Conservation (phyloP, 2,888 invertebrate species). For the Chouioia cunea region DNA sequence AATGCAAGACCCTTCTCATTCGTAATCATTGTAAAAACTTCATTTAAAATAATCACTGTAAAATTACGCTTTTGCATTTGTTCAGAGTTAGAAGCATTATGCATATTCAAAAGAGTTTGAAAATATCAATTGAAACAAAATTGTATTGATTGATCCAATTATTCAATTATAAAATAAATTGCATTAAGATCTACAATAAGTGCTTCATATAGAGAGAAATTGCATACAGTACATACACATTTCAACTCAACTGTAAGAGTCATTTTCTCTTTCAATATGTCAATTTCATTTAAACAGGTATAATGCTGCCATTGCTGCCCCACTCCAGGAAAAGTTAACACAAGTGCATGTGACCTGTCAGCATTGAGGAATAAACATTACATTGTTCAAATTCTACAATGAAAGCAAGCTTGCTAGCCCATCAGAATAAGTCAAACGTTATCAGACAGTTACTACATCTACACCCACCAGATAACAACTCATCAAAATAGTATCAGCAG, state of each 20-base stretch:
- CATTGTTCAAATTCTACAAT: slow-evolving; percentile 39
- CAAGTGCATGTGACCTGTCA: slow-evolving; percentile 27
- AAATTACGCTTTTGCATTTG: no score
- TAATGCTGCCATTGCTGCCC: slow-evolving; percentile 35
- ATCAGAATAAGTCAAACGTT: slow-evolving; percentile 20
- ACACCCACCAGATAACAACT: slow-evolving; percentile 27
- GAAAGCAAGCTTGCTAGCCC: slow-evolving; percentile 36
- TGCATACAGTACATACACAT: slow-evolving; percentile 13
- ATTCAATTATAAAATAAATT: slow-evolving; percentile 43
- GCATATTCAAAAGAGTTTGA: not conserved
- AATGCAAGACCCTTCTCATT: no score
- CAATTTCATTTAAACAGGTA: slow-evolving; percentile 32
- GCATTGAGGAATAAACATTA: slow-evolving; percentile 28
- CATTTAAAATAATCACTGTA: no score
- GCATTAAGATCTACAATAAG: slow-evolving; percentile 18
- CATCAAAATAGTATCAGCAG: slow-evolving; percentile 28
- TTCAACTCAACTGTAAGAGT: slow-evolving; percentile 39
- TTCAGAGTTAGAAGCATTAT: not conserved
- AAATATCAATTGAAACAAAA: slow-evolving; percentile 14
- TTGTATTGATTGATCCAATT: slow-evolving; percentile 30
- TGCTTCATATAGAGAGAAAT: not conserved
- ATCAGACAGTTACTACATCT: slow-evolving; percentile 35
- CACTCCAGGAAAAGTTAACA: slow-evolving; percentile 16
- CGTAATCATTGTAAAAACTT: no score
- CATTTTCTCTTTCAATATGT: slow-evolving; percentile 20